Evolutionary conservation across 2,797 vertebrate genomes (phyloP), one percentile per base, ranked within the genome.

Genomic region (Acrossocheilus fasciatus): DNA sequence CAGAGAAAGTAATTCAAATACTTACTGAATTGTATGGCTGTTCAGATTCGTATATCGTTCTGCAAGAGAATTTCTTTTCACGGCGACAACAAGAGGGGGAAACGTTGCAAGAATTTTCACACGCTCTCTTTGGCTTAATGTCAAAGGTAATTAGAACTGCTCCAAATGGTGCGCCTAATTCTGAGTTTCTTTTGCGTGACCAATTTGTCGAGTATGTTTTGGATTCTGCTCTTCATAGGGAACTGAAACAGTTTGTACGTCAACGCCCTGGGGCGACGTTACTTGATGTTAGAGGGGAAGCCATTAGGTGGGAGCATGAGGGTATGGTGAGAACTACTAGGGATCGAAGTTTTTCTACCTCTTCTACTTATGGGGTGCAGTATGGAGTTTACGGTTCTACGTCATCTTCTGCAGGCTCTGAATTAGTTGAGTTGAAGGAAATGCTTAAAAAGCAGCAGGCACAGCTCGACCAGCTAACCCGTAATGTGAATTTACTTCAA

Each of bases 141-240:
- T 30, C 12, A 7, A 66, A 73, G 23, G 70, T 45, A 73, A 34
- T 45, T n/a, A 45, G 15, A 45, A 73, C 18, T 23, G 70, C 36
- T 9, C 43, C 70, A 11, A 73, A 45, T 73, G 39, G 9, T 1
- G 45, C 45, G 36, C 20, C 39, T 5, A 70, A 69, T 36, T 47
- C 64, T 59, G 47, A 77, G 10, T 30, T 41, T 1, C 41, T 85
- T 6, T 34, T 88, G 34, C 39, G 72, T n/a, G 78, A 41, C 1
- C 39, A 41, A 85, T 86, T 86, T 59, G 64, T 85, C 1, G 72
- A 86, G 26, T 30, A 68, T 66, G 84, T 86, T 2, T 4, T 3
- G n/a, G 84, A 86, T 50, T 18, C 72, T 18, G 11, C 20, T 6
- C 74, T 85, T 9, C 34, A 34, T 3, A 36, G 84, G 18, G 87